Evolutionary conservation across 2,797 vertebrate genomes (phyloP), one percentile per base, ranked within the genome.

Genomic region (Choloepus didactylus): DNA sequence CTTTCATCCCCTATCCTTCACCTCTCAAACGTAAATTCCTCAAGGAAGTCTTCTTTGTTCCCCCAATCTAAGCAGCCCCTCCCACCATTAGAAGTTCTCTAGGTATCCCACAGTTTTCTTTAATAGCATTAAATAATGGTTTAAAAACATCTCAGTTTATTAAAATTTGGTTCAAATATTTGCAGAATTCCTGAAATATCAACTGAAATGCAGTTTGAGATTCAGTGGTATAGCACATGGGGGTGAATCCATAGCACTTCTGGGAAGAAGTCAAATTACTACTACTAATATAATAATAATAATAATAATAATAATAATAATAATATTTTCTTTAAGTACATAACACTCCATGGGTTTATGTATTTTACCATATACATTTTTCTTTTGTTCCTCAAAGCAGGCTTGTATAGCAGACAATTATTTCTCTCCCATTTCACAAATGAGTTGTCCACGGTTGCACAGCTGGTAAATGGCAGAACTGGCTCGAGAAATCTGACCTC

Each of bases 81-180:
- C 19, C 27, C 11, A 35, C 46, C 31, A 27, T 19, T 3, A 2
- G 41, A 49, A 62, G 9, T 86, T 38, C 70, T 56, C 44, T 0
- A 27, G 21, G 38, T 11, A 69, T 35, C 56, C 15, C 46, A 8
- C 67, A 29, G 10, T 62, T 92, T 76, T 76, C 27, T 82, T 51
- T 75, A 14, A 56, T 10, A 75, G 38, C 51, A 35, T 62, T 54
- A 54, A 59, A 69, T 69, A 46, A 54, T 25, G 62, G 38, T 85
- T 92, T 49, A 8, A 76, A 75, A 84, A 84, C 54, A 85, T 44
- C 66, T 66, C 23, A 87, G 46, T 62, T 54, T 75, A 77, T 93
- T 79, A 59, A 79, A 94, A 92, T 27, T 11, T 44, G 23, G 56
- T 83, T 86, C 25, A 25, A 25, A 49, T 51, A 49, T 92, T 66